Evolutionary conservation across 2,797 vertebrate genomes (phyloP), one percentile per base, ranked within the genome.

Genomic region (Microtus californicus): DNA sequence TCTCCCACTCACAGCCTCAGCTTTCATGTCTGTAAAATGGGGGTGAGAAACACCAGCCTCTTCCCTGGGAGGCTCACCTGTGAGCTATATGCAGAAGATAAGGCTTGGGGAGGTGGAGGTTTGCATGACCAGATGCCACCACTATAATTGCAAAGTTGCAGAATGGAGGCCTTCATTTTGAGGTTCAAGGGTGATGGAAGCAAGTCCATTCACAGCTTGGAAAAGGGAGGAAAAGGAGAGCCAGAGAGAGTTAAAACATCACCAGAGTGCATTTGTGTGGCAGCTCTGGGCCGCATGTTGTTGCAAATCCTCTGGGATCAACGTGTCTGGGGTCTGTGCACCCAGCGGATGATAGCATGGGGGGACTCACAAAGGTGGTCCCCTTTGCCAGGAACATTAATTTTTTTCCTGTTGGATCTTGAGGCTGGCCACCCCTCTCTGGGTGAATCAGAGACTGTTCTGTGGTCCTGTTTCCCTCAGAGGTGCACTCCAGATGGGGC

Each of bases 1-100:
- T 37, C 29, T 9, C 12, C 21, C 14, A 59, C 34, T 56, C 59
- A 73, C 37, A 15, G 51, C 15, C 54, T 91, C 78, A 79, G 48
- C 40, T 63, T 77, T 77, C 87, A 89, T 19, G 77, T 89, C 87
- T 89, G 73, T 63, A 63, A 89, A 89, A 89, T 89, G 87, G 87
- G 29, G 40, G 23, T 40, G 51, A 79, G 59, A 90, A 71, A 43
- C 27, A 10, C n/a, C 11, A 10, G 77, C 63, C 63, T 76, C 83
- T 81, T n/a, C 23, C 21, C 40, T 10, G 13, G 40, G 13, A 19
- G 25, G 29, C 37, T 56, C 2, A 23, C n/a, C 48, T 29, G 34
- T 29, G 14, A 85, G 59, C 7, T 34, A 63, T 14, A 45, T 5
- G 29, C 13, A 40, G 9, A 63, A 45, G 27, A 17, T 3, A 9